These are phyloP conservation scores for Cantharis flavilabris DNA, from an alignment of 2,888 invertebrate species.

Conservation along the genomic window DNA sequence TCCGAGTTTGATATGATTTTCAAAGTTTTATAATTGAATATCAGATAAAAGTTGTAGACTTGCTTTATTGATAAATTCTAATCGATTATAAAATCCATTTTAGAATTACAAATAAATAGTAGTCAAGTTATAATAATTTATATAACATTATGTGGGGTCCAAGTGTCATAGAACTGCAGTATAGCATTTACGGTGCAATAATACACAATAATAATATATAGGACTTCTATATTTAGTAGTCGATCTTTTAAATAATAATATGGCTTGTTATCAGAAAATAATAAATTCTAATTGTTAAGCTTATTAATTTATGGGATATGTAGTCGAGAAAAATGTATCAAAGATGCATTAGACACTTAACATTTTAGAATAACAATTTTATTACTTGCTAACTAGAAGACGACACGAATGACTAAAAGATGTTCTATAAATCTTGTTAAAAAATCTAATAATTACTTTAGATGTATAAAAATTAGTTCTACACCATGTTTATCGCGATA, in stretches of 20 bases:
- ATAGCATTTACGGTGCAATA: constrained; percentile 4
- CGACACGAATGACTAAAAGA: background rate
- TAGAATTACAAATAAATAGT: constrained; percentile 7
- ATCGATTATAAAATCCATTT: background rate
- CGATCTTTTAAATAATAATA: background rate
- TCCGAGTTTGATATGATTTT: background rate
- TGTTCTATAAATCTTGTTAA: background rate
- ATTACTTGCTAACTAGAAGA: background rate
- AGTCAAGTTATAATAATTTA: constrained; percentile 4
- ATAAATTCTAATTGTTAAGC: background rate
- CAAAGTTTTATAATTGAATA: background rate
- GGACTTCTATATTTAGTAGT: background rate
- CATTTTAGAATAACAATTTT: background rate
- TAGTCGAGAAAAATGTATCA: background rate
- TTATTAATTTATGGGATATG: background rate
- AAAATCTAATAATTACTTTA: background rate
- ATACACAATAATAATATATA: constrained; percentile 5
- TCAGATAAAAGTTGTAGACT: background rate
- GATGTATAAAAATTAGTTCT: background rate
- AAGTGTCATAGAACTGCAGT: background rate
- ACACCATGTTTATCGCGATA: background rate
- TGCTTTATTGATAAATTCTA: background rate
- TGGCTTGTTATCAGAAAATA: background rate
- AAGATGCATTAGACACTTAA: background rate
- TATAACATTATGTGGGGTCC: constrained; percentile 3